Evolutionary conservation across 2,888 invertebrate genomes (phyloP).

Genomic region (Andrena bicolor): DNA sequence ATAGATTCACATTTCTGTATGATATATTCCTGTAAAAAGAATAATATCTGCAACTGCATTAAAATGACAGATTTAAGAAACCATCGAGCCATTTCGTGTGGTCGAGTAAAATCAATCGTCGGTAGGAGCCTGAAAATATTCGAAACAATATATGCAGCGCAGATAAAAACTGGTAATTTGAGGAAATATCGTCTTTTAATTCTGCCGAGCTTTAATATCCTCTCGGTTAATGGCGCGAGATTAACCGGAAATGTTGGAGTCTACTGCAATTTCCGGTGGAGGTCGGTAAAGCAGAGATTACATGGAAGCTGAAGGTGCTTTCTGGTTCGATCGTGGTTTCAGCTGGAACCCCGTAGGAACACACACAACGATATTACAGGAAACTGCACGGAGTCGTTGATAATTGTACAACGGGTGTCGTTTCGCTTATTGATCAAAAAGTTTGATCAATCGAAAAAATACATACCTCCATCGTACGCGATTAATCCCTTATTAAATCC

Average conservation of each 20-base stretch:
- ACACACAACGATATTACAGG: slow-evolving; percentile 65
- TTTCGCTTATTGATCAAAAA: slow-evolving; percentile 1
- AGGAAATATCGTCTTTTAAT: slow-evolving; percentile 67
- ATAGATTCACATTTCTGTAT: too few relatives aligned
- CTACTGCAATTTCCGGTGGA: slow-evolving; percentile 67
- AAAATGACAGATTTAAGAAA: too few relatives aligned
- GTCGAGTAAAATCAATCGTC: too few relatives aligned
- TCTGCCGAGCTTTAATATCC: slow-evolving; percentile 65
- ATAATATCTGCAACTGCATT: too few relatives aligned
- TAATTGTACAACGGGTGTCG: slow-evolving; percentile 25
- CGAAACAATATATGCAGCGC: not conserved
- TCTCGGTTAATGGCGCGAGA: slow-evolving; percentile 56
- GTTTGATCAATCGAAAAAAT: not conserved
- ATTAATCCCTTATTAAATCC: not conserved
- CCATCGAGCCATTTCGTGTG: too few relatives aligned
- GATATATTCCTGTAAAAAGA: too few relatives aligned
- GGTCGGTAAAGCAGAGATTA: slow-evolving; percentile 74
- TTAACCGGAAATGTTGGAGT: slow-evolving; percentile 71
- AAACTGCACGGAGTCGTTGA: slow-evolving; percentile 61
- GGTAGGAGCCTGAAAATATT: too few relatives aligned
- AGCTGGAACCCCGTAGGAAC: slow-evolving; percentile 50
- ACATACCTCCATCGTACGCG: not conserved
- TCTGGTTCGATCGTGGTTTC: slow-evolving; percentile 49
- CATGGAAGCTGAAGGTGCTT: slow-evolving; percentile 48
- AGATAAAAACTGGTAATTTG: slow-evolving; percentile 26